These are phyloP conservation scores for Semotilus atromaculatus DNA, from an alignment of 2,797 vertebrate species.

Conservation along the genomic window DNA sequence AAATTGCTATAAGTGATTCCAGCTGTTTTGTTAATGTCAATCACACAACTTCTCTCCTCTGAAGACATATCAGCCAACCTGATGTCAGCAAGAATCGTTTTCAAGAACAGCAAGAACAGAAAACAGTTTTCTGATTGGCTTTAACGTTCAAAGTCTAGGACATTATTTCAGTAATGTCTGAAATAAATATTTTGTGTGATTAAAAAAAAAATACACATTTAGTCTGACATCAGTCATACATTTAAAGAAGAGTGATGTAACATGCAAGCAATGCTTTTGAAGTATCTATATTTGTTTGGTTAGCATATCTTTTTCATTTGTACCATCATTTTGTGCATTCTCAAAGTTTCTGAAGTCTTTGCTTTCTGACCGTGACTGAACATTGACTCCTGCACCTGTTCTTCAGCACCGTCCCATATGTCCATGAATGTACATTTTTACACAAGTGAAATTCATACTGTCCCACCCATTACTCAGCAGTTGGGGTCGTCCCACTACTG, in stretches of 20 bases:
- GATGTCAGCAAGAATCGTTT: not conserved
- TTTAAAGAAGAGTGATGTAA: not conserved
- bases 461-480: not conserved
- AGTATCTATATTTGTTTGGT: not conserved
- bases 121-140: not conserved
- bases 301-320: not conserved
- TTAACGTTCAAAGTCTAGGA: not conserved
- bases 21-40: not conserved
- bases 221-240: not conserved
- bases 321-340: not conserved
- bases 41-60: not conserved
- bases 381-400: slow-evolving; percentile 1
- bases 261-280: not conserved
- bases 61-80: not conserved
- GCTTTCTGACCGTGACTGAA: not conserved
- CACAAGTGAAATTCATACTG: not conserved
- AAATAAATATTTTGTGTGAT: not conserved
- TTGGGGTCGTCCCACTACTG: slow-evolving; percentile 15
- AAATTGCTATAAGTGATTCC: not conserved
- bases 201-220: not conserved
- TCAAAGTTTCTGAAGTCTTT: not conserved
- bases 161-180: not conserved
- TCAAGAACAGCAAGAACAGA: too few species aligned
- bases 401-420: slow-evolving; percentile 1
- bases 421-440: not conserved